A percentile compares a stretch with the other conserved stretches of the same genome.
phyloP scores from a whole-genome alignment of 2,797 vertebrate genomes.

The Enteromius viviparus region DNA sequence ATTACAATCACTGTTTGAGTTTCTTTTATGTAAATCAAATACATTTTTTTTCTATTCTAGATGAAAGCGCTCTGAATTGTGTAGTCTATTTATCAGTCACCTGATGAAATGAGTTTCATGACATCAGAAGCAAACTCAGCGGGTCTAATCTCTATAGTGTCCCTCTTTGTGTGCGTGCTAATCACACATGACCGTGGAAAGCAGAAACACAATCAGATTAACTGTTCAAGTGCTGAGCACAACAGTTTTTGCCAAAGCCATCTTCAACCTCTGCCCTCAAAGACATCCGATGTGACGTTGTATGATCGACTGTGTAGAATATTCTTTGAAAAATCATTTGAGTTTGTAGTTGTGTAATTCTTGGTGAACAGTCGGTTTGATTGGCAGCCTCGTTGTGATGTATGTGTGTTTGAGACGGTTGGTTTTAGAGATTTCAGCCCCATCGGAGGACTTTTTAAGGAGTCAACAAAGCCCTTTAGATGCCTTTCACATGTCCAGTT shows the following conservation, averaged over 20 bases:
- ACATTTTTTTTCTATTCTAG: background rate
- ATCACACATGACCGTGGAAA: constrained; percentile 80
- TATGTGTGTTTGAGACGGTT: constrained; percentile 17
- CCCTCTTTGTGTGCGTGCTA: constrained; percentile 64
- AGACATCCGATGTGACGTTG: constrained; percentile 13
- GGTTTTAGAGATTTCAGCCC: constrained; percentile 26
- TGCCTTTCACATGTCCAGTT: constrained; percentile 77
- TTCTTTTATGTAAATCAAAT: background rate
- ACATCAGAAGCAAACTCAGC: background rate
- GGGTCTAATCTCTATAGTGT: constrained; percentile 59
- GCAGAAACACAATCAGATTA: constrained; percentile 83
- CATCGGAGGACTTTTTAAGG: constrained; percentile 12
- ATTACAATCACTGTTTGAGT: background rate
- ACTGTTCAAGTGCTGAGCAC: constrained; percentile 74
- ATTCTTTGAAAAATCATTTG: background rate
- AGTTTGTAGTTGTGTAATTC: background rate
- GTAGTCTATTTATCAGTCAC: background rate
- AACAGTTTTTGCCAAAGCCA: constrained; percentile 60
- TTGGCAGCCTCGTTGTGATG: constrained; percentile 15
- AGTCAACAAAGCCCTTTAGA: constrained; percentile 64
- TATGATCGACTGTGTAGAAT: constrained; percentile 5
- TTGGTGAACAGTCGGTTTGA: background rate
- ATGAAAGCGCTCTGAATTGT: background rate
- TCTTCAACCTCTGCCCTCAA: constrained; percentile 39
- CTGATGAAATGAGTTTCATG: background rate